Base-by-base conservation (phyloP, 2,797 vertebrate genomes). In the Coranthus polyacanthus region DNA sequence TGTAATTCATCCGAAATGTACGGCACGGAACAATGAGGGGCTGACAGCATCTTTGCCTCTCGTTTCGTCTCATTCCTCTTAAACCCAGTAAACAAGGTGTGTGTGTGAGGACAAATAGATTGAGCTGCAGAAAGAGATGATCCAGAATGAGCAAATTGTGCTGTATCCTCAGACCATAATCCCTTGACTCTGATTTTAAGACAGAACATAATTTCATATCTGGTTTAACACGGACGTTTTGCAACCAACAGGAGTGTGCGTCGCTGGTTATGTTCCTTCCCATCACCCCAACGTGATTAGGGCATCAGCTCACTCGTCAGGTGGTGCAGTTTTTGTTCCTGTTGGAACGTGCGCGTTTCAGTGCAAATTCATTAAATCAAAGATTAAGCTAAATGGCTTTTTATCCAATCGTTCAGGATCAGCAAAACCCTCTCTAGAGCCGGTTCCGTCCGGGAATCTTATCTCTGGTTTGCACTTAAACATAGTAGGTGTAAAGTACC, bases 1-100 rank as follows among this genome's bases (percentile, higher is more conserved):
- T 67, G 53, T 80, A 82, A 84, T 85, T 81, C 75, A 68, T 53
- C 44, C n/a, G 11, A 82, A 79, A 88, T 76, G 54, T 55, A 44
- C 13, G 0, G 22, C 65, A 36, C 0, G 0, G 63, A 65, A 75
- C 72, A 72, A 69, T 69, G 63, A 18, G 32, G 64, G 39, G 15
- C 16, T 61, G 67, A 58, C 53, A 26, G 67, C 45, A 67, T 78
- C 34, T 65, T 57, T 55, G 36, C 58, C 22, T 64, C 38, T 24
- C 26, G 29, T 78, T 73, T 75, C 71, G 46, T 76, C 67, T 74
- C 63, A 18, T n/a, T n/a, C n/a, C n/a, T n/a, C n/a, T n/a, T n/a
- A 59, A 54, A 39, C 24, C 15, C 29, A 12, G 41, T 36, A 78
- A 78, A 73, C 65, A 80, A 57, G 72, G 67, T 63, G 51, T 41